Conservation (phyloP, 2,113 vertebrate genomes). For the Paratilapia polleni region DNA sequence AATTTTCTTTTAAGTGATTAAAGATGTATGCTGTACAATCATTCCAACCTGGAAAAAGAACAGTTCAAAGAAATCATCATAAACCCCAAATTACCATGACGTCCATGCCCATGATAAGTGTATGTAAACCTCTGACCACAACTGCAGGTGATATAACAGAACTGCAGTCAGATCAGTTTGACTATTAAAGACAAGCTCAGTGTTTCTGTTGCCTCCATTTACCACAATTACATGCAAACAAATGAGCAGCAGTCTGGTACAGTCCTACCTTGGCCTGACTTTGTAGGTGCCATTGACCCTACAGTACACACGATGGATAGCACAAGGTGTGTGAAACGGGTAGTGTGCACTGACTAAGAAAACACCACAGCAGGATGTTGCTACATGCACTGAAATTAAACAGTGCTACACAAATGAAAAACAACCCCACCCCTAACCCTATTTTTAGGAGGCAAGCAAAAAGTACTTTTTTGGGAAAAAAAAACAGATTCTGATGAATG, state of each 20-base stretch:
- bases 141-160: too few relatives aligned
- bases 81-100: too few relatives aligned
- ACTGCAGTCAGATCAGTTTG: background rate
- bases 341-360: background rate
- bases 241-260: background rate
- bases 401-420: background rate
- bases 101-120: too few relatives aligned
- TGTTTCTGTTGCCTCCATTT: background rate
- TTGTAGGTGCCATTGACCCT: background rate
- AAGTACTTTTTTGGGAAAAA: too few relatives aligned
- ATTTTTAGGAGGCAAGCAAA: too few relatives aligned
- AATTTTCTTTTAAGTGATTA: too few relatives aligned
- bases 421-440: background rate
- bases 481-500: too few relatives aligned
- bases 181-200: background rate
- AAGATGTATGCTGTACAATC: too few relatives aligned
- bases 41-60: too few relatives aligned
- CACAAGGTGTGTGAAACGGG: background rate
- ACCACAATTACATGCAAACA: background rate
- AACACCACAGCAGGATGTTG: background rate
- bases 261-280: background rate
- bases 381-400: background rate
- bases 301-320: background rate
- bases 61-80: too few relatives aligned
- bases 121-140: too few relatives aligned